Base-by-base conservation (phyloP, 2,888 invertebrate species). In the Xestia xanthographa region DNA sequence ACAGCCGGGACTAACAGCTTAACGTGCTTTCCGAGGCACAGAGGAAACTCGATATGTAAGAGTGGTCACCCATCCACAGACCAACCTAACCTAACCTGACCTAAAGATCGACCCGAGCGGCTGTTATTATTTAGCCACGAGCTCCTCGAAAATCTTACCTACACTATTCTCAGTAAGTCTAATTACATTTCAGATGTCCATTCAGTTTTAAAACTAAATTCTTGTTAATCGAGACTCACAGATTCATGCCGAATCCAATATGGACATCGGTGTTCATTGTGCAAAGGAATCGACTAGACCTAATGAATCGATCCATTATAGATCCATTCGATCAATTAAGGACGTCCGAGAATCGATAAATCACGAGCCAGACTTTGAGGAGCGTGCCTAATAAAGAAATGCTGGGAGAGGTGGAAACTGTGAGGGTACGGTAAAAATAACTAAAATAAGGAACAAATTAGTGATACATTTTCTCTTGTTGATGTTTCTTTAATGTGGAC, bases 241-340 rank as follows among this genome's bases (percentile, higher is more conserved):
- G 81, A 79, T 74, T 79, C 78, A 81, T 77, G 78, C 70, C 66
- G 71, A 71, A 77, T 88, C 91, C 87, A 85, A 90, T 90, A 91
- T 87, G 91, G 92, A 88, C 90, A 90, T 88, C 83, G 88, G 75
- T 82, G 80, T 81, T 84, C 87, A 89, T 91, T 90, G 90, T 89
- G 87, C 80, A 65, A 84, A 85, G 83, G 84, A 83, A 77, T 87
- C 82, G 83, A 82, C 41, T 69, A 68, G 77, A 80, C 41, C 77
- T 92, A 92, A 92, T 92, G 91, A 91, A 91, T 92, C 89, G 90
- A 88, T 90, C 84, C 89, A 91, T 92, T 88, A 92, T 91, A 90
- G 87, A 90, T 91, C 84, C 89, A 90, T 91, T 89, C 89, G 88
- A 92, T 93, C 92, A 92, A 93, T 93, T 93, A 93, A 92, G 90